These are phyloP conservation scores for Thripadectes ignobilis DNA, from an alignment of 2,797 vertebrate species.

Conservation along the genomic window DNA sequence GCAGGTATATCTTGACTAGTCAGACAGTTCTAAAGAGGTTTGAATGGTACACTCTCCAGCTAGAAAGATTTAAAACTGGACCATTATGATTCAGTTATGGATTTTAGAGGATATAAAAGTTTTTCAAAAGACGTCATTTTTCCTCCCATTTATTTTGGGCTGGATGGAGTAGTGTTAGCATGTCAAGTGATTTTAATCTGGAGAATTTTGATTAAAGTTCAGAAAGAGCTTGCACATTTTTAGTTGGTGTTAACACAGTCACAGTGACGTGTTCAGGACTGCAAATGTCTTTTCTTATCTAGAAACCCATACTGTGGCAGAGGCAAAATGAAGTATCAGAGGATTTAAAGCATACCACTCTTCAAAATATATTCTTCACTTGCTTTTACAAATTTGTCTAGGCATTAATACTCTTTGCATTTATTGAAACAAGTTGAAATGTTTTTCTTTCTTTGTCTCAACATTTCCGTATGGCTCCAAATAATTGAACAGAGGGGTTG, in stretches of 20 bases:
- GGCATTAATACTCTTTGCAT: background rate
- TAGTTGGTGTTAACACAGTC: background rate
- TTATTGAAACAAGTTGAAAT: background rate
- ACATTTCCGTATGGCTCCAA: background rate
- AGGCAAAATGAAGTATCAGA: background rate
- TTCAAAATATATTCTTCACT: background rate
- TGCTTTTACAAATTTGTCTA: background rate
- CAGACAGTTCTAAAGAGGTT: background rate
- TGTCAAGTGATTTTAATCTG: background rate
- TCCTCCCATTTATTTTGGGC: background rate
- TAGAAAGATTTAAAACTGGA: background rate
- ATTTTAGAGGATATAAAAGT: slow-evolving; percentile 3
- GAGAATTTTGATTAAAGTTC: slow-evolving; percentile 4
- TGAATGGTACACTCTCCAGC: background rate
- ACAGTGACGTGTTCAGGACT: background rate
- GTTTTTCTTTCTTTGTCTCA: background rate
- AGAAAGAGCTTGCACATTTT: background rate
- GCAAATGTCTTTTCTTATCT: background rate
- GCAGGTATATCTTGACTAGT: background rate
- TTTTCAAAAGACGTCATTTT: slow-evolving; percentile 17
- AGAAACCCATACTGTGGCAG: background rate
- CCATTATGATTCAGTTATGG: background rate
- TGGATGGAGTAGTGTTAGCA: background rate
- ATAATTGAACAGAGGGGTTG: background rate
- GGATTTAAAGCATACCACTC: background rate